phyloP scores from a whole-genome alignment of 2,113 vertebrate genomes.

The Bubo bubo region DNA sequence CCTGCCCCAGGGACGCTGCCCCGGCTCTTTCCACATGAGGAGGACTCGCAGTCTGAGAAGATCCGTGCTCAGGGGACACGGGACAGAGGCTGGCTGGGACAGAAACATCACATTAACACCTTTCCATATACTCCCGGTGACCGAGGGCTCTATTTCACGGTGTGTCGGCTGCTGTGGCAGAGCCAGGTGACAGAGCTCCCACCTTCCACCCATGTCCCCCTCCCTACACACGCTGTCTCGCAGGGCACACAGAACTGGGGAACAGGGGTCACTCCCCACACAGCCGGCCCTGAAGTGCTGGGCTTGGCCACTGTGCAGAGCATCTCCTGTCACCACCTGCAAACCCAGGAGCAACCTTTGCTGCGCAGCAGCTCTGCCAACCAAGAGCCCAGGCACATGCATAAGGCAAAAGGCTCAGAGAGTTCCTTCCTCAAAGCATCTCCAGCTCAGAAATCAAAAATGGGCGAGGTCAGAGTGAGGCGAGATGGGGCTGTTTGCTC shows the following conservation, averaged over 20 bases:
- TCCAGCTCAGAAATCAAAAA: not conserved
- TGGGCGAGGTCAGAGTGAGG: not conserved
- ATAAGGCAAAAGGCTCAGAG: not conserved
- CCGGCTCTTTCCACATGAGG: not conserved
- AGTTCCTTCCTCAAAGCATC: not conserved
- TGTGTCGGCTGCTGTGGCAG: not conserved
- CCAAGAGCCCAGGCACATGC: not conserved
- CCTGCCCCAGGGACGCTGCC: not conserved
- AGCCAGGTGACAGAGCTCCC: not conserved
- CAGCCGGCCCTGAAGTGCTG: accelerated
- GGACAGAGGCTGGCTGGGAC: not conserved
- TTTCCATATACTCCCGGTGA: not conserved
- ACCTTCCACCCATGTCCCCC: not conserved
- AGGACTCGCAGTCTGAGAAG: not conserved
- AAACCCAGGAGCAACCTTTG: not conserved
- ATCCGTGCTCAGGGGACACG: too few species aligned
- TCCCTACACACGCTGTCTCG: accelerated
- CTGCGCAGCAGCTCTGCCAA: not conserved
- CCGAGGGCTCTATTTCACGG: not conserved
- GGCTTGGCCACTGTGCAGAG: not conserved
- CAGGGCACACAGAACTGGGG: not conserved
- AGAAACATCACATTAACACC: not conserved
- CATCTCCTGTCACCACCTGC: not conserved
- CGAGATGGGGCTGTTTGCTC: not conserved
- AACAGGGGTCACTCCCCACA: not conserved